phyloP scores from a whole-genome alignment of 1,140 invertebrate genomes.

The Philaenus spumarius region DNA sequence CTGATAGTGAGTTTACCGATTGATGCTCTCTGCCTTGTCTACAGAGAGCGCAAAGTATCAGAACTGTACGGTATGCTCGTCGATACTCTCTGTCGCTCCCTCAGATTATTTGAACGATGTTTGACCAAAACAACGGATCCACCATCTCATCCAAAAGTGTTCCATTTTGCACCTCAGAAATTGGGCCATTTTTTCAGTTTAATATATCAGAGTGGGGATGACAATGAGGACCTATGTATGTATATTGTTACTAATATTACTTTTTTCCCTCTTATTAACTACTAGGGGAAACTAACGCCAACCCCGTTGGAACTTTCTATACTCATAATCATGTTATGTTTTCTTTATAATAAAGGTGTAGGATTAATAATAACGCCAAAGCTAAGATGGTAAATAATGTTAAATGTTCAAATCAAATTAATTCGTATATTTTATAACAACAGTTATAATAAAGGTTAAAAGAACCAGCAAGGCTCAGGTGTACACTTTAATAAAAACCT shows the following conservation, averaged over 20 bases:
- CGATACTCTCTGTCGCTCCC: constrained; percentile 60
- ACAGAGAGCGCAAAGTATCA: constrained; percentile 50
- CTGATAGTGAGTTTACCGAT: constrained; percentile 53
- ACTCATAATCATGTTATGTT: no score
- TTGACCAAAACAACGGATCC: constrained; percentile 42
- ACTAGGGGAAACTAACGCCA: no score
- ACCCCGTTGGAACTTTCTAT: no score
- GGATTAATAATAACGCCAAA: no score
- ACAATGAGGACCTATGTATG: constrained; percentile 56
- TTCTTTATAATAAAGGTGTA: no score
- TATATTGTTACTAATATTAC: constrained; percentile 23
- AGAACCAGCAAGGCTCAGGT: no score
- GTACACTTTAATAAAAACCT: no score
- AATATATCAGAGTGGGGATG: constrained; percentile 54
- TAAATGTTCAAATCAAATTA: no score
- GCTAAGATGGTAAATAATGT: no score
- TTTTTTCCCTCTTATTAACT: no score
- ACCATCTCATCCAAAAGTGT: constrained; percentile 49
- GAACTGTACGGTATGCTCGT: constrained; percentile 64
- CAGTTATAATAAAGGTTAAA: no score
- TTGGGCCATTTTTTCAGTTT: constrained; percentile 69
- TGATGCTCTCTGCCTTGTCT: constrained; percentile 63
- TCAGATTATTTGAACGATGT: constrained; percentile 53
- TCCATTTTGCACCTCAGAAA: constrained; percentile 54
- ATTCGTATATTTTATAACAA: no score